Conservation (phyloP, 2,888 invertebrate species). For the Zele albiditarsus region DNA sequence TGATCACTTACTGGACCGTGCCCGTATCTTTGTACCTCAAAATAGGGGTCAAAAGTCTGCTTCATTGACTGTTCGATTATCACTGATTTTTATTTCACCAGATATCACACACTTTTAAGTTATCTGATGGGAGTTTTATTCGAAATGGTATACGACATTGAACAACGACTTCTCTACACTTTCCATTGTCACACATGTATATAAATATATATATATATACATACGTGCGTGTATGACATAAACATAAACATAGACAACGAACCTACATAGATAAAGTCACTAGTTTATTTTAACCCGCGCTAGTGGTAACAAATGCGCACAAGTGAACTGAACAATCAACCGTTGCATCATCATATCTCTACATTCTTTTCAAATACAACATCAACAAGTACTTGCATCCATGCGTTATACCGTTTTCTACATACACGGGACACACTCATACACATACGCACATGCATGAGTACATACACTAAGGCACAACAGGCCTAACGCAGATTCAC, state of each 20-base stretch:
- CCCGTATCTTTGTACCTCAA: not conserved
- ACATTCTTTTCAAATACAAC: slow-evolving; percentile 1
- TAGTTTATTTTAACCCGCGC: no score
- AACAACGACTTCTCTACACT: not conserved
- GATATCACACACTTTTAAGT: not conserved
- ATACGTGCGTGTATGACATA: not conserved
- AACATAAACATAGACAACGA: not conserved
- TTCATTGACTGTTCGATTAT: not conserved
- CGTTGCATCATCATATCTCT: slow-evolving; percentile 1
- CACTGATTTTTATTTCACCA: not conserved
- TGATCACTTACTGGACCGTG: not conserved
- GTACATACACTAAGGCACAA: not conserved
- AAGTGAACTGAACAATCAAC: not conserved
- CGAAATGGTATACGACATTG: not conserved
- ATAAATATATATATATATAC: not conserved
- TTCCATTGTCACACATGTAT: not conserved
- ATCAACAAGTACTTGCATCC: not conserved
- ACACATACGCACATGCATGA: not conserved
- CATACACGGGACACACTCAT: not conserved
- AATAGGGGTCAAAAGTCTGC: not conserved
- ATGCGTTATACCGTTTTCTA: not conserved
- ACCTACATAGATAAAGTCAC: not conserved
- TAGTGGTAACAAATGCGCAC: not conserved
- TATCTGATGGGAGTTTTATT: not conserved
- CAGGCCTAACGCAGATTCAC: slow-evolving; percentile 43